Conservation (phyloP, 2,888 invertebrate species). For the Sympetrum striolatum region DNA sequence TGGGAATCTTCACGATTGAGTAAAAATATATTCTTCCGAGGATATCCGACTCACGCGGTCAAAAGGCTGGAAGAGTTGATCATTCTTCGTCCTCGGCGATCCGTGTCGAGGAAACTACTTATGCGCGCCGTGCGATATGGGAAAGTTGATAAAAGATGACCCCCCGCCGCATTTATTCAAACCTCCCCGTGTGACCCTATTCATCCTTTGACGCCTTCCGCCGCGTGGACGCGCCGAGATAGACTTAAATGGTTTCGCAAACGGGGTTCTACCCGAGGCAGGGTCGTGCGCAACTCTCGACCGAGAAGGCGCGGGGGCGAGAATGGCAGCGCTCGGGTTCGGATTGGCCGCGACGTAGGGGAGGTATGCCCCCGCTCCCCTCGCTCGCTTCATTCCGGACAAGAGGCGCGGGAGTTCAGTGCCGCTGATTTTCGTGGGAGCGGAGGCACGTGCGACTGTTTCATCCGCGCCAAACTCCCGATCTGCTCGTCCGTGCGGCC, state of each 20-base stretch:
- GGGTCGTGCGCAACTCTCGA: not conserved
- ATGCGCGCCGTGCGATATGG: no score
- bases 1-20: no score
- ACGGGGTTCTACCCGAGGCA: not conserved
- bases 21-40: no score
- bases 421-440: not conserved
- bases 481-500: not conserved
- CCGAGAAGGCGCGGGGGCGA: not conserved
- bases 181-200: not conserved
- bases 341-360: not conserved
- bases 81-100: no score
- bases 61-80: no score
- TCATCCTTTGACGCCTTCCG: not conserved
- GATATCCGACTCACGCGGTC: no score
- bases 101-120: no score
- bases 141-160: no score
- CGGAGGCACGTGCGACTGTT: not conserved
- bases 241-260: not conserved
- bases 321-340: not conserved
- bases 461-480: not conserved
- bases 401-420: not conserved
- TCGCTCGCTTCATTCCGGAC: not conserved
- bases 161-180: no score
- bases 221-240: not conserved
- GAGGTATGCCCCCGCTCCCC: not conserved